Percentiles rank a stretch among this genome's conserved stretches.
These are phyloP conservation scores for Corbicula japonica DNA, from an alignment of 2,888 invertebrate genomes.

Conservation along the genomic window DNA sequence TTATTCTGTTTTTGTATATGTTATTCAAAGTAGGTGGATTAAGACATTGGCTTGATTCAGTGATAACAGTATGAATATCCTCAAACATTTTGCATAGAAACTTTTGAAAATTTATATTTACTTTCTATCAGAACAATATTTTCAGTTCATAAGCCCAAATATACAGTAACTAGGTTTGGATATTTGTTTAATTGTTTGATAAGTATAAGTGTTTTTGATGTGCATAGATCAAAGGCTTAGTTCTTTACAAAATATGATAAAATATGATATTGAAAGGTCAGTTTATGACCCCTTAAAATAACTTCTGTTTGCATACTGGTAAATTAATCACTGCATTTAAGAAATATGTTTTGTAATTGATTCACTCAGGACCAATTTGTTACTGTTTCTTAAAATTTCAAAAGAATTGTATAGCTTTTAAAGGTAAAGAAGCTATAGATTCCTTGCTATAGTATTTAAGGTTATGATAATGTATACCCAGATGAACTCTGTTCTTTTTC, in stretches of 20 bases:
- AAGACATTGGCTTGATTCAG: conserved; percentile 49
- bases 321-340: conserved; percentile 21
- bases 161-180: conserved; percentile 49
- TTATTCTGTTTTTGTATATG: conserved; percentile 40
- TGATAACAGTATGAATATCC: conserved; percentile 63
- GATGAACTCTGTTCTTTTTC: too few relatives aligned
- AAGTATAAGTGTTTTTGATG: conserved; percentile 64
- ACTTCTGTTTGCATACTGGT: conserved; percentile 23
- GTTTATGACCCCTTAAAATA: conserved; percentile 24
- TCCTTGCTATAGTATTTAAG: too few relatives aligned
- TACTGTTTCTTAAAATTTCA: too few relatives aligned
- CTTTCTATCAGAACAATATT: conserved; percentile 61
- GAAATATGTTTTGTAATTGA: too few relatives aligned
- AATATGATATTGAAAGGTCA: conserved; percentile 66
- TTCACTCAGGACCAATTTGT: too few relatives aligned
- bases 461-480: too few relatives aligned
- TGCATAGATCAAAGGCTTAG: conserved; percentile 58
- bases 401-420: too few relatives aligned
- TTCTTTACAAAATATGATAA: conserved; percentile 68
- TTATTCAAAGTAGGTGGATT: conserved; percentile 35
- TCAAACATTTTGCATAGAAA: conserved; percentile 64
- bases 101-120: conserved; percentile 58
- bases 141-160: conserved; percentile 52
- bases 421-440: too few relatives aligned
- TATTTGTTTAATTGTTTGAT: conserved; percentile 62